These are phyloP conservation scores for Tonatia bakeri DNA, from an alignment of 2,113 vertebrate genomes.

Conservation along the genomic window DNA sequence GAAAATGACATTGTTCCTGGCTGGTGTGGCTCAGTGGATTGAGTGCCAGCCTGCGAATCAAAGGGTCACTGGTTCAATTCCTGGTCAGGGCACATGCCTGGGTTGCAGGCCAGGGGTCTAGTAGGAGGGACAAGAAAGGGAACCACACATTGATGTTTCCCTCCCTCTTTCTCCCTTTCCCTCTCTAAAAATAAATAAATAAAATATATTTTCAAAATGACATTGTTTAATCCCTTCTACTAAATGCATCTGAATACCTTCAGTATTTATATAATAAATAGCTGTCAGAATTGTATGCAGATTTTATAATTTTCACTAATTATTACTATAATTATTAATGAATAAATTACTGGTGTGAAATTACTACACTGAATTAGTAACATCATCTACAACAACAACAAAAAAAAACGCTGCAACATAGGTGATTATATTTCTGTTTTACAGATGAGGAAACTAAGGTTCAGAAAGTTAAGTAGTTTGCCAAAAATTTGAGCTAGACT, in stretches of 20 bases:
- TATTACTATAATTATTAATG: neutral
- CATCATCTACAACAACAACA: neutral
- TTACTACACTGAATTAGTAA: neutral
- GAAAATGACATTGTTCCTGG: neutral
- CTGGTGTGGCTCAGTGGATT: no score
- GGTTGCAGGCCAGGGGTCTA: no score
- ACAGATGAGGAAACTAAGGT: neutral
- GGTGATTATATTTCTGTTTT: neutral
- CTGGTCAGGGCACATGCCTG: no score
- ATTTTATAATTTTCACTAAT: neutral
- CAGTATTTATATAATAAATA: neutral
- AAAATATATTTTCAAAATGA: neutral
- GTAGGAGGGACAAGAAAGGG: no score
- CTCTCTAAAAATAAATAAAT: no score
- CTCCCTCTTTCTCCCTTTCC: no score
- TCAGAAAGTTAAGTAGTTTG: neutral
- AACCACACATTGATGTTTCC: no score
- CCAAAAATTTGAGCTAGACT: neutral
- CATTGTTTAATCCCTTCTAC: neutral
- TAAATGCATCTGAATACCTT: neutral
- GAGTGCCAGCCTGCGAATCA: no score
- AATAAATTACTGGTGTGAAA: neutral
- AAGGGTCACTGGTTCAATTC: no score
- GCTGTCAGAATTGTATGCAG: neutral
- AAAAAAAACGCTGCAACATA: neutral